phyloP scores from a whole-genome alignment of 2,113 vertebrate species.

The Lynx canadensis region DNA sequence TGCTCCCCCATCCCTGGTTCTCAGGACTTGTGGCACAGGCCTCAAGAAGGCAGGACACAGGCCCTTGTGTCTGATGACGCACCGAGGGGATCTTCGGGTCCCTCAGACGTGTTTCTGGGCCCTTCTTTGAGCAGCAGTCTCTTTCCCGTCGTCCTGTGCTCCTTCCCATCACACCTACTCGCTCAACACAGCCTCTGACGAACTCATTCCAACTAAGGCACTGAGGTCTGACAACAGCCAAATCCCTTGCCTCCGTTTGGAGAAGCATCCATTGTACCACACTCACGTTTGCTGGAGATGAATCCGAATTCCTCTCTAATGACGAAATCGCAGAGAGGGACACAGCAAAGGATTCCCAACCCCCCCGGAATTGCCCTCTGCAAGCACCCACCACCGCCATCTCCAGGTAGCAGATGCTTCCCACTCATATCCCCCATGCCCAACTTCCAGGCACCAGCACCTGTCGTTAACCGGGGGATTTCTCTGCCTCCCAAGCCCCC shows the following conservation, averaged over 20 bases:
- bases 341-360: not conserved
- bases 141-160: not conserved
- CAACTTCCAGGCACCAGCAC: not conserved
- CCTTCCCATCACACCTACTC: not conserved
- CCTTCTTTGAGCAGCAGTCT: not conserved
- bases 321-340: not conserved
- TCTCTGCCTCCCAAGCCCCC: not conserved
- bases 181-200: not conserved
- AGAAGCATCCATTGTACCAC: rapidly evolving
- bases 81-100: not conserved
- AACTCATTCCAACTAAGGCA: not conserved
- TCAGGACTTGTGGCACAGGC: not conserved
- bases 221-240: not conserved
- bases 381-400: not conserved
- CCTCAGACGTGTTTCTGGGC: not conserved
- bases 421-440: not conserved
- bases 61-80: not conserved
- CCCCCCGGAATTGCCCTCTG: rapidly evolving
- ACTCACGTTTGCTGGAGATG: not conserved
- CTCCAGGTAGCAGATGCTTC: not conserved
- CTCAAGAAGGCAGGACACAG: not conserved
- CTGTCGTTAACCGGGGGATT: not conserved
- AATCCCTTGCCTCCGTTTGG: not conserved
- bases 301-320: not conserved
- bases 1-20: rapidly evolving